Conservation (phyloP, 2,888 invertebrate genomes). For the Idaea aversata region DNA sequence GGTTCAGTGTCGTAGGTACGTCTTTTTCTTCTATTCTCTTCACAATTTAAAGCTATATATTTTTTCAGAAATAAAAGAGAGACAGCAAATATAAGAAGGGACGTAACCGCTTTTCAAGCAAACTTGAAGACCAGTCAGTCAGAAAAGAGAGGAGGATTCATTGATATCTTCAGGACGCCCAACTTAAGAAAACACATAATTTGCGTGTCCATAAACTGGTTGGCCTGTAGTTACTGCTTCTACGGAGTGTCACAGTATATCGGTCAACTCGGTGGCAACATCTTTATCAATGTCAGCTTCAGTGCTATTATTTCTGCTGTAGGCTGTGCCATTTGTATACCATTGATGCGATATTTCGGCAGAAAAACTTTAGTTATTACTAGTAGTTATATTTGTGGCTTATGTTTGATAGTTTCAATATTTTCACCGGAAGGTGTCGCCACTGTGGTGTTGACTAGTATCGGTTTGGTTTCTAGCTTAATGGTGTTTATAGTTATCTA, state of each 20-base stretch:
- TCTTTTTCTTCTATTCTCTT: background rate
- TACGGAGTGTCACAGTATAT: constrained; percentile 91
- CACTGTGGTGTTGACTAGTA: background rate
- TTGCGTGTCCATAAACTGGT: constrained; percentile 84
- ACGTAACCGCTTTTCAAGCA: constrained; percentile 60
- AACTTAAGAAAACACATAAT: background rate
- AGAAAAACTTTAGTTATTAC: background rate
- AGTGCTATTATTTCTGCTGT: constrained; percentile 67
- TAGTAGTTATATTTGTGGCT: background rate
- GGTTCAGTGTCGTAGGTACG: too few species aligned
- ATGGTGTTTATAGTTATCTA: constrained; percentile 76
- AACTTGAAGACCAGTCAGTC: constrained; percentile 49
- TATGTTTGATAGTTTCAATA: background rate
- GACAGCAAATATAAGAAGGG: constrained; percentile 62
- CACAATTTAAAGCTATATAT: background rate
- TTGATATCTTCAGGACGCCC: background rate
- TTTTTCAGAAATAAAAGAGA: constrained; percentile 72
- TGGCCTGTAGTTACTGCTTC: constrained; percentile 85
- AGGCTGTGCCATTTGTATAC: background rate
- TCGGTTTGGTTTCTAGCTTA: background rate
- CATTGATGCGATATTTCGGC: background rate
- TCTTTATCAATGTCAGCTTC: constrained; percentile 84
- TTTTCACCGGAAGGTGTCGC: background rate
- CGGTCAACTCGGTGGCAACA: constrained; percentile 79
- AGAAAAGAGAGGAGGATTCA: background rate